Base-by-base conservation (phyloP, 2,113 vertebrate genomes). In the Nanger granti region DNA sequence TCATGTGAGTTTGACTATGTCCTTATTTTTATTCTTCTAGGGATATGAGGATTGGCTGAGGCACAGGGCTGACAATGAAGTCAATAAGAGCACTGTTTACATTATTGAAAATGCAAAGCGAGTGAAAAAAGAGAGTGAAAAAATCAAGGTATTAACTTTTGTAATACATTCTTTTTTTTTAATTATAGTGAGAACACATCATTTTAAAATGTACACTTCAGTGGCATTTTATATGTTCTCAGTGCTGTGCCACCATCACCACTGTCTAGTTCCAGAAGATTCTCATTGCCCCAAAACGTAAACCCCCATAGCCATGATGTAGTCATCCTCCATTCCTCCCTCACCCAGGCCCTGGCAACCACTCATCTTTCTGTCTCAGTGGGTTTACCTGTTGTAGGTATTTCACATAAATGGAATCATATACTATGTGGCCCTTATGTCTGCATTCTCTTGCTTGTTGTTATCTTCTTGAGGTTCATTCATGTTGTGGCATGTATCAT, bases 21-120 rank as follows among this genome's bases (percentile, higher is more conserved):
- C 87, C 28, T 93, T 87, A 47, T 95, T 94, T 98, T 98, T 98
- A 73, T 98, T 52, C 57, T 96, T 98, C 83, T 90, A 99, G 99
- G 99, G 99, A 47, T 99, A 99, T n/a, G 99, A 99, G 97, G 99
- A 99, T 98, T 99, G 99, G 99, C 97, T 99, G 96, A 99, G 99
- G 97, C 99, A 99, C 99, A 99, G 99, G 98, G 99, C 99, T 64
- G 99, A 99, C 98, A 99, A 99, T 1, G 99, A 99, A 98, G 99
- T 99, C 98, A 99, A 99, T 98, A 99, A 99, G 97, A 99, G 99
- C 95, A 99, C 84, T 0, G 99, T 99, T 97, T 99, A 98, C 2
- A 98, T 99, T 97, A 99, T 99, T 0, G 99, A 99, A 98, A 98
- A 99, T 10, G 99, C 99, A 73, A 98, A 97, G 55, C 98, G 98